These are phyloP conservation scores for Nanorana parkeri DNA, from an alignment of 2,113 vertebrate genomes.

Conservation along the genomic window DNA sequence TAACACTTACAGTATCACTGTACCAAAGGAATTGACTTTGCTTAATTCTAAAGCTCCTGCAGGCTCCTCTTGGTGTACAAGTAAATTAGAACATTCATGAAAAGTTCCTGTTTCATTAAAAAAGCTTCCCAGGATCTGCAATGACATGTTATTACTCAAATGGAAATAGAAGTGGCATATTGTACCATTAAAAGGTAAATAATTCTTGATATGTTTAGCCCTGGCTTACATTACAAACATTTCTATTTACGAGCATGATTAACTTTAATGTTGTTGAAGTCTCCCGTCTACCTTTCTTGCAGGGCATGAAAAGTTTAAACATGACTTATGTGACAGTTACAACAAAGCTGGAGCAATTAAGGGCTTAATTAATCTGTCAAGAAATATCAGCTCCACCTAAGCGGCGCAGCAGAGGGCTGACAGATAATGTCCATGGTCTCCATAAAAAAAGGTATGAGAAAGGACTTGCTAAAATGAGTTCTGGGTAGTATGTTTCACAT, in stretches of 20 bases:
- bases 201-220: constrained; percentile 3
- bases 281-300: not conserved
- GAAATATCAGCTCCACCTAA: constrained; percentile 3
- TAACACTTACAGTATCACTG: no score
- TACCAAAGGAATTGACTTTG: no score
- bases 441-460: constrained; percentile 20
- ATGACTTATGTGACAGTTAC: constrained; percentile 3
- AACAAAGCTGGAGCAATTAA: constrained; percentile 11
- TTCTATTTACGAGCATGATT: not conserved
- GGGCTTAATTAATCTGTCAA: constrained; percentile 40
- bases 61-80: no score
- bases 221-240: not conserved
- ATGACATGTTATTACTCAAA: not conserved
- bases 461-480: not conserved
- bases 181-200: not conserved
- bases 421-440: constrained; percentile 21
- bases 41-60: no score
- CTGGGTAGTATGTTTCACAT: no score
- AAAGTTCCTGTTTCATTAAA: no score
- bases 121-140: not conserved
- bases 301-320: constrained; percentile 15
- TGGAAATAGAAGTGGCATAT: not conserved
- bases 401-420: not conserved
- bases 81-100: no score
- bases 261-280: not conserved